Conservation (phyloP, 2,888 invertebrate genomes). For the Escarpia spicata region DNA sequence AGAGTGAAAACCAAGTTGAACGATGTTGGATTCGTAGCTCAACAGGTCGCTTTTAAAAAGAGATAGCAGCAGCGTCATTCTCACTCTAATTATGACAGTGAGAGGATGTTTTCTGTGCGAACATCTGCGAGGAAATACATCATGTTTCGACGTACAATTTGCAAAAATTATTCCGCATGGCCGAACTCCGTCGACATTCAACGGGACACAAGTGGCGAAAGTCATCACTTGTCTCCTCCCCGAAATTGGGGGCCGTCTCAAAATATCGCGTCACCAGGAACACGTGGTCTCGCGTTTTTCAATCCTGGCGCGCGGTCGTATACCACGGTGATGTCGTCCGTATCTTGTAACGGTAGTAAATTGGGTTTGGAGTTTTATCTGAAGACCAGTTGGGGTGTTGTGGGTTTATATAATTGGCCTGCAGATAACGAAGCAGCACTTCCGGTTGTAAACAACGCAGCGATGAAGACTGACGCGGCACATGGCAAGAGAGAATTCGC, state of each 20-base stretch:
- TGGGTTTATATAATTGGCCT: neutral
- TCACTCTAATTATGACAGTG: neutral
- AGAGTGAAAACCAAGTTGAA: neutral
- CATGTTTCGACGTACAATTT: slow-evolving; percentile 16
- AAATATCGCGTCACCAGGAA: neutral
- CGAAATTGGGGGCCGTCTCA: neutral
- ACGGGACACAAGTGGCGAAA: slow-evolving; percentile 8
- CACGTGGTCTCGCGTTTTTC: neutral
- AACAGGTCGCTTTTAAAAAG: neutral
- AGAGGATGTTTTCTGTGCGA: neutral
- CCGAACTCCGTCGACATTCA: neutral
- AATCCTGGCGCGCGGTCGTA: neutral
- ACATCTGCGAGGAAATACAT: neutral
- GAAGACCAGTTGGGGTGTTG: neutral
- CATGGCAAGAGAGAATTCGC: neutral
- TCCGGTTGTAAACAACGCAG: neutral
- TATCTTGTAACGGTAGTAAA: neutral
- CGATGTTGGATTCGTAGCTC: neutral
- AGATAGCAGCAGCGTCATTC: neutral
- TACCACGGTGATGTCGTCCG: neutral
- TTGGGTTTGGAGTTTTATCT: neutral
- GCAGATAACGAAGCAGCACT: neutral
- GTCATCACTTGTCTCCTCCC: neutral
- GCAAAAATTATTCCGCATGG: slow-evolving; percentile 13
- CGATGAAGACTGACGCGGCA: neutral